Evolutionary conservation across 1,140 invertebrate species (phyloP), one percentile per base, ranked within the genome.

Genomic region (Drosophila suzukii): DNA sequence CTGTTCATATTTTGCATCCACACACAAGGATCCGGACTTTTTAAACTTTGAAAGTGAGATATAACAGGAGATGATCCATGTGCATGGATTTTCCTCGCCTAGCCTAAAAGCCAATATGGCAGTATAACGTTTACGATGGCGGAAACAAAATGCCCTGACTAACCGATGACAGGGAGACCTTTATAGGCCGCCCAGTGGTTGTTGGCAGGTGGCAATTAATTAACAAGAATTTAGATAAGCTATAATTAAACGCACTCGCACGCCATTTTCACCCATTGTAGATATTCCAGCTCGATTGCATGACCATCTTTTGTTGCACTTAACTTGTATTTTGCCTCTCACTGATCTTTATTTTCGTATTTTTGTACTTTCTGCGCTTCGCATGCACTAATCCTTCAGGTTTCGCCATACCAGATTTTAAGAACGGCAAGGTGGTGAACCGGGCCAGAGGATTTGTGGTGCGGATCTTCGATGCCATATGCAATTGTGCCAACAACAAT

Each of bases 401-500:
- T 92, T 91, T 93, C 75, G 89, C 90, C 73, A 91, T 92, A 90
- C 89, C 91, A 92, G 91, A 91, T 91, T 91, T 92, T 76, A 92
- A 90, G 77, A 94, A 94, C 85, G 92, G 93, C 63, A 93, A 94
- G 58, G 90, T 94, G n/a, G 93, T 94, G 7, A 92, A 92, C 56
- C 92, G 93, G 15, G 94, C 94, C 5, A 92, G 93, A 41, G 94
- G 94, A 27, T 94, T 94, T 81, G 93, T 94, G 20, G 90, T 94
- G 41, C 93, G 94, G 46, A 93, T 94, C 86, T 94, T 94, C 68
- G 94, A 94, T 85, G 94, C 93, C 11, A 93, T 94, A 43, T 94
- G 94, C 91, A 94, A 94, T 85, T 94, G 94, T 68, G 94, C 94
- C 47, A 94, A 94, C 71, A 94, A 93, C 4, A 93, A 93, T 36